Evolutionary conservation across 2,113 vertebrate species (phyloP).

Genomic region (Carettochelys insculpta): DNA sequence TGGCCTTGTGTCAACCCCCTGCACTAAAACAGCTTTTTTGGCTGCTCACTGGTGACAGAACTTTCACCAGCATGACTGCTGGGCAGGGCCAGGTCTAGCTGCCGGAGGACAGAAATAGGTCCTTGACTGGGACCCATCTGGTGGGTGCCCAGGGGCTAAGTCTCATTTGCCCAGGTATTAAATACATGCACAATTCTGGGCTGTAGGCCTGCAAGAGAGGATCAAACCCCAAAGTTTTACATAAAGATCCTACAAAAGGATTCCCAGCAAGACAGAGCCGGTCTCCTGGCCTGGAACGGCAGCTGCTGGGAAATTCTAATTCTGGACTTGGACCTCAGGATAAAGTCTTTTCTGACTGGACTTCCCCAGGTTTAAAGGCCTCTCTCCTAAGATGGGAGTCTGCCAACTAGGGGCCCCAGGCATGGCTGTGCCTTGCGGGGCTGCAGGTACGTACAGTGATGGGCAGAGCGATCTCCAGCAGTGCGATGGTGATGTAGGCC

Average conservation of each 20-base stretch:
- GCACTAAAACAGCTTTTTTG: background rate
- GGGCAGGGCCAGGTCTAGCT: background rate
- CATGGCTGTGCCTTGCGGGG: background rate
- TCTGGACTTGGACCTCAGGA: background rate
- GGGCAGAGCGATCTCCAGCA: constrained; percentile 71
- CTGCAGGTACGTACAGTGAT: constrained; percentile 48
- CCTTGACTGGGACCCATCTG: background rate
- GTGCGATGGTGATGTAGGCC: constrained; percentile 65
- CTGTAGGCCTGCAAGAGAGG: background rate
- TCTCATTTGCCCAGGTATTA: background rate
- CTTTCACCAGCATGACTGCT: background rate
- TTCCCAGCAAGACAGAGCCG: background rate
- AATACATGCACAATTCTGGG: background rate
- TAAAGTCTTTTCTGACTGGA: background rate
- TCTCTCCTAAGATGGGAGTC: background rate
- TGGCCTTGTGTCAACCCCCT: background rate
- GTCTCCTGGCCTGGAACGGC: background rate
- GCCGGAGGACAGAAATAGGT: background rate
- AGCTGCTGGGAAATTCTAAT: background rate
- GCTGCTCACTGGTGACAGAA: background rate
- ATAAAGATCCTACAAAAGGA: background rate
- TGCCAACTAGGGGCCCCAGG: background rate
- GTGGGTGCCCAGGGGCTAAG: background rate
- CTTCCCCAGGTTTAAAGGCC: background rate
- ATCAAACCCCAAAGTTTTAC: background rate